These are phyloP conservation scores for honey bee (Apis mellifera) DNA, from an alignment of 1,140 invertebrate genomes.

Conservation along the genomic window DNA sequence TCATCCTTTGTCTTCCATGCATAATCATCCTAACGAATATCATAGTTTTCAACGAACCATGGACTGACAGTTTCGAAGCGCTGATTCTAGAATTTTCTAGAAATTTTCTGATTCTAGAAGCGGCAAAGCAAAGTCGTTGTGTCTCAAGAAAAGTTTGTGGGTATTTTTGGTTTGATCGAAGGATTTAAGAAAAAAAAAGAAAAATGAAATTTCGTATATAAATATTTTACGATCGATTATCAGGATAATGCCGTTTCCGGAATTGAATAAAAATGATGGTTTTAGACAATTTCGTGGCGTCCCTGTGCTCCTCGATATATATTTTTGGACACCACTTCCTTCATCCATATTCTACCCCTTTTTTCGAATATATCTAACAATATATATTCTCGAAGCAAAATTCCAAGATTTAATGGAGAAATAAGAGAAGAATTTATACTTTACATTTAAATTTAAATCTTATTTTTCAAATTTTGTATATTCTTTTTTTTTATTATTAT, in stretches of 20 bases:
- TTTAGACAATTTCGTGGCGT: conserved; percentile 38
- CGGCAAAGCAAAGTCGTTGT: neutral
- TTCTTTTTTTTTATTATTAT: too few species aligned
- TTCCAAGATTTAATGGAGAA: neutral
- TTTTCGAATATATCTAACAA: conserved; percentile 26
- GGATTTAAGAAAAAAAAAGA: neutral
- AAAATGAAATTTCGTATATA: too few species aligned
- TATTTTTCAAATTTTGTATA: too few species aligned
- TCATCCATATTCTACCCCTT: conserved; percentile 25
- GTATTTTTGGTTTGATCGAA: neutral
- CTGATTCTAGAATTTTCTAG: neutral
- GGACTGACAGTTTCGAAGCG: conserved; percentile 1
- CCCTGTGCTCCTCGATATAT: conserved; percentile 52
- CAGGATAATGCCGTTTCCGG: neutral
- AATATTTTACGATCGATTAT: neutral
- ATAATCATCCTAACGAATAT: conserved; percentile 26
- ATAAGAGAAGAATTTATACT: too few species aligned
- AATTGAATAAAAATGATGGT: neutral
- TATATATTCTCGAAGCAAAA: conserved; percentile 4
- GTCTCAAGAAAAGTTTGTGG: too few species aligned
- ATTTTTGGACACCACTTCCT: conserved; percentile 62
- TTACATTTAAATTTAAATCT: too few species aligned
- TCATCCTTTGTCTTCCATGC: conserved; percentile 52
- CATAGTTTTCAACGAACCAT: conserved; percentile 38
- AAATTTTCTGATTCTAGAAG: conserved; percentile 14